Evolutionary conservation across 2,888 invertebrate species (phyloP).

Genomic region (Pseudolycoriella hygida): DNA sequence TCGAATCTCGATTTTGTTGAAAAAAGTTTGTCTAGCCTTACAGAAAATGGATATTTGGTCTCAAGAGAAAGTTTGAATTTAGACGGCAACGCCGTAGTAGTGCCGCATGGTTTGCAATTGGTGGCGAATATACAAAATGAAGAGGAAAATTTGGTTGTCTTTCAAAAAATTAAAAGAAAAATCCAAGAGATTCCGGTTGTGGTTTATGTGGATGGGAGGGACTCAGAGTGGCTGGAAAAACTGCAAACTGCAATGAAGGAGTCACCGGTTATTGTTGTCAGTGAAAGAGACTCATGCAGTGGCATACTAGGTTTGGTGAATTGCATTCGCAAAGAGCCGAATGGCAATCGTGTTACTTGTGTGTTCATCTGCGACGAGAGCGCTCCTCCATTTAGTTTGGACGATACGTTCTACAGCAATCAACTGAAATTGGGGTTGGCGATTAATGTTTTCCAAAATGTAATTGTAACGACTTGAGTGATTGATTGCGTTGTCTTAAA

Average conservation of each 20-base stretch:
- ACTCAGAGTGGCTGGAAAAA: slow-evolving; percentile 21
- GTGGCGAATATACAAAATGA: slow-evolving; percentile 19
- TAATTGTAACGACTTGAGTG: slow-evolving; percentile 9
- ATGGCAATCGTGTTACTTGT: slow-evolving; percentile 43
- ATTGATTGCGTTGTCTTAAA: background rate
- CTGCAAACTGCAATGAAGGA: slow-evolving; percentile 18
- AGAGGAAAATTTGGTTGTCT: slow-evolving; percentile 18
- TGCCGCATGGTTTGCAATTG: slow-evolving; percentile 18
- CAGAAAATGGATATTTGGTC: slow-evolving; percentile 41
- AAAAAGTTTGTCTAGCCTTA: slow-evolving; percentile 31
- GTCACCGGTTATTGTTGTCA: slow-evolving; percentile 37
- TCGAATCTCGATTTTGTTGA: slow-evolving; percentile 22
- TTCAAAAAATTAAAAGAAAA: slow-evolving; percentile 17
- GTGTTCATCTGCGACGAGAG: slow-evolving; percentile 43
- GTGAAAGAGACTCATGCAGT: slow-evolving; percentile 46
- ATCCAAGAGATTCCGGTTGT: slow-evolving; percentile 14
- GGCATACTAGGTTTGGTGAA: slow-evolving; percentile 82
- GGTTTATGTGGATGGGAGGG: slow-evolving; percentile 17
- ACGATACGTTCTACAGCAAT: slow-evolving; percentile 42
- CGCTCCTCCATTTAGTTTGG: slow-evolving; percentile 46
- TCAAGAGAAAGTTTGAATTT: slow-evolving; percentile 37
- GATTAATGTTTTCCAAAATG: slow-evolving; percentile 54
- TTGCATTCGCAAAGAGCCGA: slow-evolving; percentile 66
- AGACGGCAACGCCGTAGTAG: slow-evolving; percentile 23
- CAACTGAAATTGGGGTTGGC: slow-evolving; percentile 57